Percentiles rank a stretch among this genome's conserved stretches.
These are phyloP conservation scores for Trichogramma dendrolimi DNA, from an alignment of 2,888 invertebrate species.

Conservation along the genomic window DNA sequence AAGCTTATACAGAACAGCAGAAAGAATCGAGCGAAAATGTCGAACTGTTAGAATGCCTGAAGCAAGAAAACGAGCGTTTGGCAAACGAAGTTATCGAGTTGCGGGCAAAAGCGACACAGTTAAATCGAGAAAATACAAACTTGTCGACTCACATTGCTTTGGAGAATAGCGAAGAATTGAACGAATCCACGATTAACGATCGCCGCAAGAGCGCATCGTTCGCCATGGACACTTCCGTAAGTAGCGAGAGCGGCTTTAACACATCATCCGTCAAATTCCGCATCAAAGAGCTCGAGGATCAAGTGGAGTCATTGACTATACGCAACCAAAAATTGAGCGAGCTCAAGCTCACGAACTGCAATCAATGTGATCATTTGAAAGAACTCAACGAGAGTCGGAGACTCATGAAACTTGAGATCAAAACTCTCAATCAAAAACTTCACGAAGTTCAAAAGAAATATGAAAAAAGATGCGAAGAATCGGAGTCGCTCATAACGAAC, in stretches of 20 bases:
- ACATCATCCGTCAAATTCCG: conserved; percentile 15
- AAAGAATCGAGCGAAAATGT: not conserved
- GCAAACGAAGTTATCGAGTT: conserved; percentile 34
- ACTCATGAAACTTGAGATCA: conserved; percentile 37
- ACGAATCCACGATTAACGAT: not conserved
- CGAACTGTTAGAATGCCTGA: conserved; percentile 20
- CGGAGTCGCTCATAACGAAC: conserved; percentile 37
- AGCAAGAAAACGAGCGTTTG: conserved; percentile 30
- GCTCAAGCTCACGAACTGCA: conserved; percentile 38
- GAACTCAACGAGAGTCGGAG: conserved; percentile 39
- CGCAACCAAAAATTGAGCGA: conserved; percentile 41
- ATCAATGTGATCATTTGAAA: conserved; percentile 37
- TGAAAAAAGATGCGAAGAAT: conserved; percentile 36
- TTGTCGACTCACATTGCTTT: conserved; percentile 28
- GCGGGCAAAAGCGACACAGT: conserved; percentile 27
- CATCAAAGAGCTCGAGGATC: conserved; percentile 31
- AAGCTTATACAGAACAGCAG: conserved; percentile 14
- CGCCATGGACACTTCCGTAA: conserved; percentile 9
- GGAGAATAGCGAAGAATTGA: conserved; percentile 12
- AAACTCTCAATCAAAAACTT: conserved; percentile 35
- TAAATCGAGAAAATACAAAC: conserved; percentile 34
- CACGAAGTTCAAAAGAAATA: conserved; percentile 39
- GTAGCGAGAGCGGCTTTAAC: conserved; percentile 13
- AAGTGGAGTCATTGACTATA: conserved; percentile 33
- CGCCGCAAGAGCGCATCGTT: not conserved